Base-by-base conservation (phyloP, 2,113 vertebrate species). In the Anoplopoma fimbria region DNA sequence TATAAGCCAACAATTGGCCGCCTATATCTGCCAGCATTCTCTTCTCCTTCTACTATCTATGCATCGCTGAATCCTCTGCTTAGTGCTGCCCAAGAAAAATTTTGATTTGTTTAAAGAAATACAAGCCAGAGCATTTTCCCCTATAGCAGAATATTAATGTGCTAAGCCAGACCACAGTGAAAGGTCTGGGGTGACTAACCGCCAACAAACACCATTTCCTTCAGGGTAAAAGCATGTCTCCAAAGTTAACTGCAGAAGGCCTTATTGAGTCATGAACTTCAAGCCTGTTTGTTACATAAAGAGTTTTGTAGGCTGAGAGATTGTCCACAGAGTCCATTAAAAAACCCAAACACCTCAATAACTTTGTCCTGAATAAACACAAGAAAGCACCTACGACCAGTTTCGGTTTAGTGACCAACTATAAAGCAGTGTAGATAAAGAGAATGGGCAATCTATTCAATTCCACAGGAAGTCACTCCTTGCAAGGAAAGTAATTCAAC, bases 241-340 rank as follows among this genome's bases (percentile, higher is more conserved):
- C 36, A 49, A 36, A 77, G 49, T 70, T 21, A 25, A 40, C 63
- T 71, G 69, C 77, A 76, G 40, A 36, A 45, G 19, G 51, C 34
- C 36, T 53, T 12, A 27, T 53, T 53, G 31, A 49, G 21, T 31
- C 27, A 10, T 12, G 15, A 21, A 45, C 9, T 33, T 77, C 38
- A 38, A 31, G n/a, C 25, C 61, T 64, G 29, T 21, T 17, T 6
- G 34, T 68, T 14, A 70, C 51, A 62, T 69, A 29, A 31, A 58
- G 4, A 69, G 38, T 38, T 68, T 61, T 75, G 53, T 69, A 49
- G 15, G 4, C 23, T 81, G 57, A 63, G 79, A 69, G 63, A 77
- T 57, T 83, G 29, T 21, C 23, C 81, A 74, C 42, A 70, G 62
- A 51, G 10, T 2, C 29, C 12, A 6, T 27, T 68, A 33, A n/a